Percentiles rank a stretch among this genome's conserved stretches.
Evolutionary conservation across 2,113 vertebrate species (phyloP).

Genomic region (Ginglymostoma cirratum): DNA sequence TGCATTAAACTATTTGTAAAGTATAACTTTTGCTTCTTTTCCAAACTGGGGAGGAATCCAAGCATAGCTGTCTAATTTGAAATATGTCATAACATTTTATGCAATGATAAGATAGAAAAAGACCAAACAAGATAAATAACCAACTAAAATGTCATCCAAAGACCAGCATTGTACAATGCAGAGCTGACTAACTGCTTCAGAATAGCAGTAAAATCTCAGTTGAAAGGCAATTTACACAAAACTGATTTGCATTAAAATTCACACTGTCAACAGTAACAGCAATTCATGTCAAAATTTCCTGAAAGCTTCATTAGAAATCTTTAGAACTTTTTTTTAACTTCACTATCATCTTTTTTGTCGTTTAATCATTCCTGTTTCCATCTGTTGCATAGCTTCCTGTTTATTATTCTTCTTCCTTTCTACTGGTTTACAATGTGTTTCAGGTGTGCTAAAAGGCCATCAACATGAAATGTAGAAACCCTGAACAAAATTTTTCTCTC

Average conservation of each 20-base stretch:
- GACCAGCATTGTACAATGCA: not conserved
- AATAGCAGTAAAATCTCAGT: not conserved
- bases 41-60: not conserved
- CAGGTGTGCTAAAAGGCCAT: too few species aligned
- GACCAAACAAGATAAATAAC: not conserved
- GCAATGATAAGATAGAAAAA: not conserved
- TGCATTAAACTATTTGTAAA: not conserved
- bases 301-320: not conserved
- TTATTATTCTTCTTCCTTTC: too few species aligned
- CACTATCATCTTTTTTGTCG: too few species aligned
- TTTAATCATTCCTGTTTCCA: too few species aligned
- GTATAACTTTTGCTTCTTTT: not conserved
- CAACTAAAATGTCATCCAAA: not conserved
- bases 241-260: not conserved
- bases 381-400: too few species aligned
- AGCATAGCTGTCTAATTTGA: not conserved
- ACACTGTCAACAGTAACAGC: too few species aligned
- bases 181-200: not conserved
- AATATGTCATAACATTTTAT: not conserved
- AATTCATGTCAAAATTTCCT: not conserved
- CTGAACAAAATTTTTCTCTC: too few species aligned
- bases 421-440: too few species aligned
- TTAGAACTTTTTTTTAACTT: too few species aligned
- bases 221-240: too few species aligned
- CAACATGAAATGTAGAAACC: too few species aligned